Evolutionary conservation across 2,113 vertebrate species (phyloP).

Genomic region (Chrysemys picta): DNA sequence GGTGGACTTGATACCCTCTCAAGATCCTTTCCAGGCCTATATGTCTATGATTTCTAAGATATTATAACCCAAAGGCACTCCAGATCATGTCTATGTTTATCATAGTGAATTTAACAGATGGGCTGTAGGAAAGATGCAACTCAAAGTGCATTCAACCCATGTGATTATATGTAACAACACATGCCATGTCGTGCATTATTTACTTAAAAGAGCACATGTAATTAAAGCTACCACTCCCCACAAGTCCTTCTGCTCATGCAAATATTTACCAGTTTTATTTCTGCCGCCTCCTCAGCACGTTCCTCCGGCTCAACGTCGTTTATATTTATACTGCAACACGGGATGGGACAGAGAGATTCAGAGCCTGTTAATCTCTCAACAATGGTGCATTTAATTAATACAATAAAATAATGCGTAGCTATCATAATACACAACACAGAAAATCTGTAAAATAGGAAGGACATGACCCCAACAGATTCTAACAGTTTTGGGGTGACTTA

Average conservation of each 20-base stretch:
- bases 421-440: not conserved
- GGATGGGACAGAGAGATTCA: not conserved
- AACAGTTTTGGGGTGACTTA: not conserved
- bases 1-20: not conserved
- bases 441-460: not conserved
- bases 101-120: not conserved
- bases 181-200: not conserved
- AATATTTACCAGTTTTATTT: not conserved
- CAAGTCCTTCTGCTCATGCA: not conserved
- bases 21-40: not conserved
- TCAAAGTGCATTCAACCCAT: not conserved
- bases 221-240: accelerated
- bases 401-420: not conserved
- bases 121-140: not conserved
- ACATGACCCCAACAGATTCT: not conserved
- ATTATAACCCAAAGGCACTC: not conserved
- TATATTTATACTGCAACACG: not conserved
- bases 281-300: not conserved
- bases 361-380: accelerated
- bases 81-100: not conserved
- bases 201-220: not conserved
- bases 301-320: not conserved
- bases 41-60: not conserved
- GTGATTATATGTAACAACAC: not conserved
- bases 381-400: not conserved